phyloP scores from a whole-genome alignment of 2,113 vertebrate species.

The Laterallus jamaicensis region DNA sequence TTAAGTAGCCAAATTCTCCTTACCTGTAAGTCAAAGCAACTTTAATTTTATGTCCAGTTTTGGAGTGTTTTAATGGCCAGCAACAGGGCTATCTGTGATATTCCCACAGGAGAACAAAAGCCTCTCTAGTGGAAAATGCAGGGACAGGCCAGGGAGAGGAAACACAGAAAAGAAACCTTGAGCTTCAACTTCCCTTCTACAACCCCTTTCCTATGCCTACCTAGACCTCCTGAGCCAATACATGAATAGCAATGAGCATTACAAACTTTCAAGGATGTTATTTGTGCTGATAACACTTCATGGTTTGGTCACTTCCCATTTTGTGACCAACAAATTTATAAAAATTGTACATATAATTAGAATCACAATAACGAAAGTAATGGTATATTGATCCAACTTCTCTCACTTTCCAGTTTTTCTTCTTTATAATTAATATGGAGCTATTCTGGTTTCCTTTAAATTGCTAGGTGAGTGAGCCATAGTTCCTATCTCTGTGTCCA shows the following conservation, averaged over 20 bases:
- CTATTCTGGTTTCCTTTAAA: not conserved
- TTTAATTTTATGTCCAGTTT: not conserved
- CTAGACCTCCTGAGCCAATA: not conserved
- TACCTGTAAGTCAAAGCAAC: not conserved
- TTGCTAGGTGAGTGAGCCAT: not conserved
- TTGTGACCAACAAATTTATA: not conserved
- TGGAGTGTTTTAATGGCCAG: not conserved
- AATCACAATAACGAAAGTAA: not conserved
- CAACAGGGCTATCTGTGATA: not conserved
- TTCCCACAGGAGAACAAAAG: not conserved
- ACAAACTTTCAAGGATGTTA: not conserved
- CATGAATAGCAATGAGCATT: rapidly evolving
- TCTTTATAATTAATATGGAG: not conserved
- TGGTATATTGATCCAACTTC: not conserved
- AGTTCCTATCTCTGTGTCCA: not conserved
- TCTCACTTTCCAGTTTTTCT: not conserved
- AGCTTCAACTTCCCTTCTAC: not conserved
- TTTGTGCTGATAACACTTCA: not conserved
- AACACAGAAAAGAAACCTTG: not conserved
- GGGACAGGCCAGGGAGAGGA: rapidly evolving
- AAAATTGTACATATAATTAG: not conserved
- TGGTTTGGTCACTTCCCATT: not conserved
- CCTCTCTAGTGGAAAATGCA: not conserved
- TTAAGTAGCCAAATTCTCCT: not conserved
- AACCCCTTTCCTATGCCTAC: not conserved